Percentiles rank a stretch among this genome's conserved stretches.
These are phyloP conservation scores for Leptocoma aspasia DNA, from an alignment of 2,113 vertebrate genomes.

Conservation along the genomic window DNA sequence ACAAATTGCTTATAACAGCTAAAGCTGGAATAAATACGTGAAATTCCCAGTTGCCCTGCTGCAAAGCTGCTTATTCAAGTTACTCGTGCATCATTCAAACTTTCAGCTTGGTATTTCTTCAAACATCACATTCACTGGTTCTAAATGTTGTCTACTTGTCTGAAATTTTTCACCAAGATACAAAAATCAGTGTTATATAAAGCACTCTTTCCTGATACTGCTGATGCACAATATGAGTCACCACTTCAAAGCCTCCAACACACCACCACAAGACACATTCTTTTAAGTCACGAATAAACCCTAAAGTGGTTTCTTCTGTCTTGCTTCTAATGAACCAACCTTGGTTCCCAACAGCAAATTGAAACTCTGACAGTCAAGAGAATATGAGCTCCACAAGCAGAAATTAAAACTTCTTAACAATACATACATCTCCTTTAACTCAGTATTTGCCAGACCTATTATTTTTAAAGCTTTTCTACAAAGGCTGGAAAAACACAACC, in stretches of 20 bases:
- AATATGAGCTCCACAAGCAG: not conserved
- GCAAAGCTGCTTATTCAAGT: not conserved
- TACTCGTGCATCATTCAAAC: not conserved
- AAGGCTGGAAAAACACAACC: not conserved
- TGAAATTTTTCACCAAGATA: conserved; percentile 34
- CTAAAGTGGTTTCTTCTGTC: conserved; percentile 11
- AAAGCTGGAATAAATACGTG: not conserved
- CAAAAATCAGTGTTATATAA: conserved; percentile 45
- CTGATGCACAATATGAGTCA: conserved; percentile 57
- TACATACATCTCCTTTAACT: not conserved
- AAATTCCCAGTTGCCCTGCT: not conserved
- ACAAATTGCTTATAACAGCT: not conserved
- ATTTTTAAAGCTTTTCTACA: not conserved
- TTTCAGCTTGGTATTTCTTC: not conserved
- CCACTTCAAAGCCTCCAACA: conserved; percentile 57
- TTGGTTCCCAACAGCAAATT: not conserved
- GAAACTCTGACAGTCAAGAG: not conserved
- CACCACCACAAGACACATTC: conserved; percentile 10
- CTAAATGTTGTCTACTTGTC: conserved; percentile 19
- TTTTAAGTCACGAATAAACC: conserved; percentile 25
- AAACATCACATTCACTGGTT: not conserved
- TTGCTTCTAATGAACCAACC: not conserved
- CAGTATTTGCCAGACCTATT: not conserved
- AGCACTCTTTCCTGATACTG: conserved; percentile 34
- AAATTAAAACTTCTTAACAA: not conserved